A percentile compares a stretch with the other conserved stretches of the same genome.
Conservation (phyloP, 2,113 vertebrate genomes). For the Leuciscus idus region DNA sequence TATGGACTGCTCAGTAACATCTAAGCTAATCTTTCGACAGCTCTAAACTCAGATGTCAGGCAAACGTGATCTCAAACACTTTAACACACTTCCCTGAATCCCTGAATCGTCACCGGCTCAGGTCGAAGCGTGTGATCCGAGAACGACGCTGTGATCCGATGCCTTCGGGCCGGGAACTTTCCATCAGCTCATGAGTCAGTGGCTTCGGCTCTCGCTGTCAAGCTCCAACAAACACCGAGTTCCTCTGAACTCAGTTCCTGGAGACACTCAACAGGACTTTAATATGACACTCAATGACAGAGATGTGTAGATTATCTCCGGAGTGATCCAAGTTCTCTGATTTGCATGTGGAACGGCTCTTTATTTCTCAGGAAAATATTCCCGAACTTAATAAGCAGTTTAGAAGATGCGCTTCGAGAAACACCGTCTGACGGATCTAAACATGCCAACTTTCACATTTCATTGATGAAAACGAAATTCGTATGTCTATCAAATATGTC, state of each 20-base stretch:
- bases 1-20: no score
- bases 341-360: not conserved
- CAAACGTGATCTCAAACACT: not conserved
- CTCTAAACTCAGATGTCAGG: not conserved
- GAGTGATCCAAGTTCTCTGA: not conserved
- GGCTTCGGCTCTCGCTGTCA: not conserved
- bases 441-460: not conserved
- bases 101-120: not conserved
- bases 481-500: no score
- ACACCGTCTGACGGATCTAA: not conserved
- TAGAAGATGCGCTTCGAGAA: not conserved
- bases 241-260: not conserved
- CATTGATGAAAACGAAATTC: not conserved
- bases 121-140: slow-evolving; percentile 25
- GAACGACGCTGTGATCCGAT: not conserved
- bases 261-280: not conserved
- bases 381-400: not conserved
- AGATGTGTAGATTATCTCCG: not conserved
- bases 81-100: not conserved
- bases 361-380: not conserved
- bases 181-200: slow-evolving; percentile 47
- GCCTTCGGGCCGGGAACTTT: slow-evolving; percentile 41
- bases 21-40: not conserved
- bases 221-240: not conserved
- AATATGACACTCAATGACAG: not conserved